Conservation (phyloP, 1,140 invertebrate species). For the Popillia japonica region DNA sequence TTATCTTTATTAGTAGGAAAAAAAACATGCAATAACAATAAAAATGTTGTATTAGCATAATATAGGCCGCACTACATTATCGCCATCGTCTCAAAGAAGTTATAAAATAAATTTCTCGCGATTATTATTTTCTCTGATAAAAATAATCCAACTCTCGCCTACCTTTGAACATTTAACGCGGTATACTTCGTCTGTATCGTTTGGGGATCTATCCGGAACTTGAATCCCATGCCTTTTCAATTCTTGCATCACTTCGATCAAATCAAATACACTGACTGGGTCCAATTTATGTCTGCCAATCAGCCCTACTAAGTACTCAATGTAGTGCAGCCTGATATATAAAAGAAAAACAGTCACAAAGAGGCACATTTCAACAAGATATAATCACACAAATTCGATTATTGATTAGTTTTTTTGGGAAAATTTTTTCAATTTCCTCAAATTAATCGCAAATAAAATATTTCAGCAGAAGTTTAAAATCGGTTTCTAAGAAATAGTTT, state of each 20-base stretch:
- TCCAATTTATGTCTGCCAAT: constrained; percentile 85
- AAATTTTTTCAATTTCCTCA: no score
- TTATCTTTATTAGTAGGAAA: background rate
- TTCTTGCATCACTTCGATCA: constrained; percentile 85
- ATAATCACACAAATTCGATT: no score
- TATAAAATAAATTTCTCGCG: background rate
- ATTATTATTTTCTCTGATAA: background rate
- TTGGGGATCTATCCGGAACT: constrained; percentile 73
- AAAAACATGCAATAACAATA: no score
- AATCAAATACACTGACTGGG: constrained; percentile 86
- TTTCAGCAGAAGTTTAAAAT: background rate
- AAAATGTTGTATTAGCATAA: no score
- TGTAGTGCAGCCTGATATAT: constrained; percentile 83
- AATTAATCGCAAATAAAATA: no score
- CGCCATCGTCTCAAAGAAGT: background rate
- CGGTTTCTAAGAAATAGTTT: no score
- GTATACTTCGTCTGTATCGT: constrained; percentile 65
- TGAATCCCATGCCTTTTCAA: constrained; percentile 81
- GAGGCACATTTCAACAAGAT: no score
- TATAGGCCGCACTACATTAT: constrained; percentile 21
- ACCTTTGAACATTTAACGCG: constrained; percentile 25
- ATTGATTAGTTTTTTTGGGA: no score
- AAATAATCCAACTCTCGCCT: background rate
- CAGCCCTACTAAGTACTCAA: constrained; percentile 90
- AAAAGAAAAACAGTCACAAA: constrained; percentile 41